phyloP scores from a whole-genome alignment of 2,113 vertebrate genomes.

The Vulpes vulpes region DNA sequence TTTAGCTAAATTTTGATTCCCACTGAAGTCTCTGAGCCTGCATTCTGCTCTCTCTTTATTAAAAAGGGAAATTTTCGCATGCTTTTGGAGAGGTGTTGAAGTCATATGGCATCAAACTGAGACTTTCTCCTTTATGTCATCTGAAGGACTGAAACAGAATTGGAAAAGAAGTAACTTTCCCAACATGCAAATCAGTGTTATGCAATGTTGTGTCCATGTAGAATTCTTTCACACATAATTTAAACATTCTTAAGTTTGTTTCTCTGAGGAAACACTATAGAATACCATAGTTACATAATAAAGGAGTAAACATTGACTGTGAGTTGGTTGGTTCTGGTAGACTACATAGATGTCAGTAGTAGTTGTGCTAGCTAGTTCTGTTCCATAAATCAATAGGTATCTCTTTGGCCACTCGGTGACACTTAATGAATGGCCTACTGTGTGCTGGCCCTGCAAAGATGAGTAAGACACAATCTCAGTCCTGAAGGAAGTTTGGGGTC shows the following conservation, averaged over 20 bases:
- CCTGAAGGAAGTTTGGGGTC: slow-evolving; percentile 27
- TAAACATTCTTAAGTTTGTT: slow-evolving; percentile 35
- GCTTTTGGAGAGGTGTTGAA: neutral
- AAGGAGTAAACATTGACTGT: neutral
- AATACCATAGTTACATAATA: neutral
- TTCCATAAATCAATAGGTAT: slow-evolving; percentile 73
- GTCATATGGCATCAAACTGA: neutral
- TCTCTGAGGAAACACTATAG: neutral
- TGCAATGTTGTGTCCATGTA: slow-evolving; percentile 11
- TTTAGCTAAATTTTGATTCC: slow-evolving; percentile 22
- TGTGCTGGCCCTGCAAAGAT: neutral
- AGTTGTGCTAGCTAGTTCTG: slow-evolving; percentile 3
- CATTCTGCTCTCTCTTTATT: slow-evolving; percentile 18
- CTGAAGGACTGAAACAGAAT: neutral
- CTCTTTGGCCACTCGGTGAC: neutral
- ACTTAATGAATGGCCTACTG: neutral
- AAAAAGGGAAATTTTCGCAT: slow-evolving; percentile 12
- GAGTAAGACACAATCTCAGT: neutral
- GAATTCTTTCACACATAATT: slow-evolving; percentile 31
- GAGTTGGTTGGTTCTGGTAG: slow-evolving; percentile 33
- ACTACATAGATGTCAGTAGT: slow-evolving; percentile 68
- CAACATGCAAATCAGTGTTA: neutral
- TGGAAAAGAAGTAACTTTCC: slow-evolving; percentile 31
- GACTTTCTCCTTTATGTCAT: neutral
- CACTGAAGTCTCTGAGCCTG: neutral